Conservation (phyloP, 2,888 invertebrate genomes). For the Hemicrepidius hirtus region DNA sequence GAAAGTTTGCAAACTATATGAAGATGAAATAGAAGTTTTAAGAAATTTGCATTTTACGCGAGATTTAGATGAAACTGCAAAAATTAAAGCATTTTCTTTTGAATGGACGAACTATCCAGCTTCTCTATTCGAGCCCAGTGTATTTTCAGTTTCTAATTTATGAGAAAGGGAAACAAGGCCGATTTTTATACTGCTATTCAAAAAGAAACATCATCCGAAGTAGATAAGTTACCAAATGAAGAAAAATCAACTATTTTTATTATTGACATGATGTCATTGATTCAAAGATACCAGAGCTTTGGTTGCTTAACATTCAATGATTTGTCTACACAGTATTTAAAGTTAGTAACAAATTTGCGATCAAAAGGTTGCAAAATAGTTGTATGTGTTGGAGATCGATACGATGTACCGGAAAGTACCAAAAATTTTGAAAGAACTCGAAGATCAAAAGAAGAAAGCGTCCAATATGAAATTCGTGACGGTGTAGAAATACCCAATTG, state of each 20-base stretch:
- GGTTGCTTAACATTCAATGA: constrained; percentile 2
- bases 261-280: constrained; percentile 2
- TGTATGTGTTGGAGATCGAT: constrained; percentile 1
- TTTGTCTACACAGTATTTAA: neutral
- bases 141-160: neutral
- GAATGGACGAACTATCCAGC: neutral
- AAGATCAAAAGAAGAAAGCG: too few relatives aligned
- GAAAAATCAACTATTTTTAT: neutral
- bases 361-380: neutral
- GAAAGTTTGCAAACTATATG: neutral
- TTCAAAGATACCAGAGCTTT: neutral
- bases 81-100: neutral
- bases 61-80: neutral
- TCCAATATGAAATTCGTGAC: too few relatives aligned
- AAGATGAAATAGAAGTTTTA: constrained; percentile 1
- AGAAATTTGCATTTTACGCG: neutral
- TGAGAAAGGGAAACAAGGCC: neutral
- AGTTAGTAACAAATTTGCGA: neutral
- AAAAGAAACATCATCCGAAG: neutral
- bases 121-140: neutral
- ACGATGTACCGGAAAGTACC: neutral
- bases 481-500: too few relatives aligned
- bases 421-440: too few relatives aligned
- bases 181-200: neutral
- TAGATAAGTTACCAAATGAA: neutral